These are phyloP conservation scores for Drosophila melanica DNA, from an alignment of 1,140 invertebrate species.

Conservation along the genomic window DNA sequence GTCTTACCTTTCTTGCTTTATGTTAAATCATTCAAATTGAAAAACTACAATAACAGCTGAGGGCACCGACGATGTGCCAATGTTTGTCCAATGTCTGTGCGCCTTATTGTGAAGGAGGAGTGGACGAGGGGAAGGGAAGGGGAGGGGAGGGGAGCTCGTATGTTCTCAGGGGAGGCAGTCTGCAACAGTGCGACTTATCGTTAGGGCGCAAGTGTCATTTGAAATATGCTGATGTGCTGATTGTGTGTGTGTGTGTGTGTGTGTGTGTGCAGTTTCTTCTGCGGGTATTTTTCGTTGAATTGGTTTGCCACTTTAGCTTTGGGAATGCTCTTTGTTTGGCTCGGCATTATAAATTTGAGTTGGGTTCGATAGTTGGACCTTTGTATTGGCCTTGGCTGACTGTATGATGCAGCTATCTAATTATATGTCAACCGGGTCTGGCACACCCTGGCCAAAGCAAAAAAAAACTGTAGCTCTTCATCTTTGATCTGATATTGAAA, in stretches of 20 bases:
- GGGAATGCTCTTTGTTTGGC: slow-evolving; percentile 49
- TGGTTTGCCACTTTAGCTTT: slow-evolving; percentile 39
- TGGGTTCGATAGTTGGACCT: slow-evolving; percentile 21
- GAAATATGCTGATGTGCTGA: slow-evolving; percentile 60
- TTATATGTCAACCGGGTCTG: slow-evolving; percentile 25
- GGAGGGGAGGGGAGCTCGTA: slow-evolving; percentile 11
- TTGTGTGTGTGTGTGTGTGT: slow-evolving; percentile 42
- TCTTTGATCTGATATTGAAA: neutral
- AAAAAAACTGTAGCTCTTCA: neutral
- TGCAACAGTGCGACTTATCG: slow-evolving; percentile 38
- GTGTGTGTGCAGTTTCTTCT: slow-evolving; percentile 34
- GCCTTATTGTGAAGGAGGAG: neutral
- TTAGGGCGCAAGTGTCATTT: slow-evolving; percentile 63
- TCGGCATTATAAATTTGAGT: slow-evolving; percentile 48
- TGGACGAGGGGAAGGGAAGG: neutral
- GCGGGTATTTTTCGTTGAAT: slow-evolving; percentile 42
- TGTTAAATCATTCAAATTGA: slow-evolving; percentile 83
- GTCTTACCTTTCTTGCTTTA: slow-evolving; percentile 70
- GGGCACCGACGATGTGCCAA: slow-evolving; percentile 49
- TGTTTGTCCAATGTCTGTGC: slow-evolving; percentile 44
- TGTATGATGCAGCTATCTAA: slow-evolving; percentile 42
- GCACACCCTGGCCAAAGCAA: slow-evolving; percentile 6
- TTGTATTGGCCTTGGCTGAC: slow-evolving; percentile 31
- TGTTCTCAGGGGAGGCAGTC: slow-evolving; percentile 51
- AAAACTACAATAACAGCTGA: slow-evolving; percentile 75